Evolutionary conservation across 2,113 vertebrate species (phyloP), one percentile per base, ranked within the genome.

Genomic region (Origma solitaria): DNA sequence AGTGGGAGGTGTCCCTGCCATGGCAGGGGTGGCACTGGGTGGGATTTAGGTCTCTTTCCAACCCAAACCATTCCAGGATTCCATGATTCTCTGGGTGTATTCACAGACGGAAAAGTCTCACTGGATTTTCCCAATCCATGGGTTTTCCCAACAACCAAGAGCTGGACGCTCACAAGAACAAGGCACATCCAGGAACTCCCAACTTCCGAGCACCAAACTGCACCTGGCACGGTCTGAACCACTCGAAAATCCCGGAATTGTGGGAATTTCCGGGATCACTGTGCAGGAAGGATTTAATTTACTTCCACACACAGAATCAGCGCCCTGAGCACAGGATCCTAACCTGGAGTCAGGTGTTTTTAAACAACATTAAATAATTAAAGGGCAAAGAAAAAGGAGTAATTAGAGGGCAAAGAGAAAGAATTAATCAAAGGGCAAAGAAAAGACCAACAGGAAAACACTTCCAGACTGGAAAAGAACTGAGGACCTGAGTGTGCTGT

Each of bases 81-180:
- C 50, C 50, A 12, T 35, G 7, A 37, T 24, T 21, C 66, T 44
- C 31, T 4, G 7, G 24, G 28, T 7, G 14, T 2, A 1, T 8
- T 13, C 35, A 5, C 53, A 60, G 49, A 9, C 0, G 5, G 40
- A 33, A 13, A 50, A 15, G 28, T 21, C 37, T 2, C 5, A 6
- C 37, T 19, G 61, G 56, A 6, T 79, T 54, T 44, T 23, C 22
- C 54, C 44, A 51, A 30, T 8, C 15, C 24, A 15, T 66, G 50
- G 35, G 5, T 79, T 65, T 31, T 31, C 21, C 45, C 37, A 44
- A 10, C 6, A 24, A 10, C 15, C 24, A 19, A 16, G 53, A 81
- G 9, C 4, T 3, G 0, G 19, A 9, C 0, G 0, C 37, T 62
- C 47, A 3, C 61, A 3, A 28, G 47, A 28, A 35, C 0, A 0